These are phyloP conservation scores for Aleiodes alternator DNA, from an alignment of 2,888 invertebrate genomes.

Conservation along the genomic window DNA sequence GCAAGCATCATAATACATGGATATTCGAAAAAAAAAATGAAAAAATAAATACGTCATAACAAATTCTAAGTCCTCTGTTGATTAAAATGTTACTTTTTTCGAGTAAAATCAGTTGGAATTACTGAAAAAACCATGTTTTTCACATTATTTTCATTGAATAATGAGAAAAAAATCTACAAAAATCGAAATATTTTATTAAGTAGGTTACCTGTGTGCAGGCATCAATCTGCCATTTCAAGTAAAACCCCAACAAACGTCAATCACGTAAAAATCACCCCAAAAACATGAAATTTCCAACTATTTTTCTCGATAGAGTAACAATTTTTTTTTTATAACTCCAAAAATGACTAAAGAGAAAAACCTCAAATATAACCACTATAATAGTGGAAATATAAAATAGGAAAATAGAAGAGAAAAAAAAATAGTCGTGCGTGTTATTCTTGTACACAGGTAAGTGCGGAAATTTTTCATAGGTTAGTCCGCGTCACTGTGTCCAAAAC, in stretches of 20 bases:
- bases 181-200: not conserved
- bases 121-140: not conserved
- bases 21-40: too few species aligned
- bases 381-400: not conserved
- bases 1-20: too few species aligned
- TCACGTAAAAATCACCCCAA: not conserved
- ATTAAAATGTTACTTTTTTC: too few species aligned
- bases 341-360: not conserved
- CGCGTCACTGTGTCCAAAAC: slow-evolving; percentile 5
- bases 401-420: not conserved
- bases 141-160: not conserved
- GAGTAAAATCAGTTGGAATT: too few species aligned
- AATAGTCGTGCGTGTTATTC: slow-evolving; percentile 17
- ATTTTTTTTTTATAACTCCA: not conserved
- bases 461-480: slow-evolving; percentile 13
- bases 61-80: too few species aligned
- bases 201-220: not conserved
- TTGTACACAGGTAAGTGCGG: not conserved
- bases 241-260: not conserved
- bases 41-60: too few species aligned
- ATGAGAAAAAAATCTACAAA: not conserved
- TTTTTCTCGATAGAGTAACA: not conserved
- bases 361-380: not conserved
- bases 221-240: slow-evolving; percentile 21
- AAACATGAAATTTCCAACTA: slow-evolving; percentile 9